Base-by-base conservation (phyloP, 2,113 vertebrate genomes). In the Vulpes vulpes region DNA sequence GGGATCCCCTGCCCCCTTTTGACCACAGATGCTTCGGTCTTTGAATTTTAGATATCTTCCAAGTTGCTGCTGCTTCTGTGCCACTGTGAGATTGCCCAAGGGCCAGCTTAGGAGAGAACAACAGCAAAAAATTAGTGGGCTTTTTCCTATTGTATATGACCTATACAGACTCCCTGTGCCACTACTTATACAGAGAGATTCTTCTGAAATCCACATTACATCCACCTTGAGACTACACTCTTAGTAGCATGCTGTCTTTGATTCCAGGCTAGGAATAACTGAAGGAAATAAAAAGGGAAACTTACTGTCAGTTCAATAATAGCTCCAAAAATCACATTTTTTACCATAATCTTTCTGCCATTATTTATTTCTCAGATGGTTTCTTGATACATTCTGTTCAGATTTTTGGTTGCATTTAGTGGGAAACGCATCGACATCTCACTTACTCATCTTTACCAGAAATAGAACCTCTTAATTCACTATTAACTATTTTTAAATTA, bases 21-120 rank as follows among this genome's bases (percentile, higher is more conserved):
- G 17, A 71, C 25, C 19, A 65, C 20, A 81, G 3, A 8, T 8
- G 0, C 0, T 11, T 1, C 3, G 49, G 1, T 6, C 7, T 32
- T 49, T 5, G 15, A 64, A 43, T 81, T 32, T 0, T 16, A 90
- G 57, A 4, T 8, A 0, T 49, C 49, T 83, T 86, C 2, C 14
- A 12, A 12, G 12, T n/a, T 82, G 25, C 9, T 49, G 1, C 8
- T 60, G 4, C 14, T 64, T 78, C 32, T 49, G 4, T 69, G 32
- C 12, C 15, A 22, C 35, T 51, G 32, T 57, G 1, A 43, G 4
- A 51, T 15, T 64, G 14, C 16, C 15, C 0, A 4, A 0, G 8
- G 5, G 6, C 10, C 22, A 55, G 17, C 11, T 35, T 65, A 78
- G 62, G 6, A 11, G 25, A 78, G 23, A 74, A 25, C 4, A 71